Percentiles rank a stretch among this genome's conserved stretches.
phyloP scores from a whole-genome alignment of 2,888 invertebrate species.

The Hermodice carunculata region DNA sequence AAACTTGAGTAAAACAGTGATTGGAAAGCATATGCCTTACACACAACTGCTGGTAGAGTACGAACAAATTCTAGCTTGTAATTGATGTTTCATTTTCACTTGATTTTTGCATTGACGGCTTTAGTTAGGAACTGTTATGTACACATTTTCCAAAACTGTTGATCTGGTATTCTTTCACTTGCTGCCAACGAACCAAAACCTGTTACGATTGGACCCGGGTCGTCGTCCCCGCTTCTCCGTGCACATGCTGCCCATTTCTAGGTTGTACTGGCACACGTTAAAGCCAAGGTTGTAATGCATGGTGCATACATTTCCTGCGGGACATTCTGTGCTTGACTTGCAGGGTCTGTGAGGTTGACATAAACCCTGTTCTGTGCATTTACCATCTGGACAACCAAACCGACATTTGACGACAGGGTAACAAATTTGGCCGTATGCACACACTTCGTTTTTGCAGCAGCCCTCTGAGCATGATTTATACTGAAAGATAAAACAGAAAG shows the following conservation, averaged over 20 bases:
- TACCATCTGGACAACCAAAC: slow-evolving; percentile 60
- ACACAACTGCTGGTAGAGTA: too few relatives aligned
- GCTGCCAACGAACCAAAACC: too few relatives aligned
- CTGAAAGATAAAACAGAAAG: too few relatives aligned
- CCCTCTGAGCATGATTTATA: slow-evolving; percentile 59
- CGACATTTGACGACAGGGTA: slow-evolving; percentile 59
- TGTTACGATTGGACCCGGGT: too few relatives aligned
- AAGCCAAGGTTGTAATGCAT: slow-evolving; percentile 62
- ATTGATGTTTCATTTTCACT: too few relatives aligned
- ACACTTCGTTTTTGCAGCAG: slow-evolving; percentile 62
- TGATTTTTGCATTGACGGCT: too few relatives aligned
- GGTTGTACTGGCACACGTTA: slow-evolving; percentile 59
- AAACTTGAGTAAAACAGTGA: too few relatives aligned
- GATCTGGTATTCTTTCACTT: too few relatives aligned
- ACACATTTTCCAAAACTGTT: too few relatives aligned
- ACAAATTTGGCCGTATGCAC: slow-evolving; percentile 59
- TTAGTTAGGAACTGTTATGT: too few relatives aligned
- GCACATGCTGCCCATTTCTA: slow-evolving; percentile 50
- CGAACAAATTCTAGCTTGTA: too few relatives aligned
- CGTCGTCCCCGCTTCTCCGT: background rate
- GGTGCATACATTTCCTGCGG: slow-evolving; percentile 50
- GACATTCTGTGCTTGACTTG: slow-evolving; percentile 42
- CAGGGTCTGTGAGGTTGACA: slow-evolving; percentile 58
- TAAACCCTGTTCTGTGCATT: slow-evolving; percentile 42
- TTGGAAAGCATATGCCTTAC: too few relatives aligned